phyloP scores from a whole-genome alignment of 2,113 vertebrate genomes.

The Taurulus bubalis region DNA sequence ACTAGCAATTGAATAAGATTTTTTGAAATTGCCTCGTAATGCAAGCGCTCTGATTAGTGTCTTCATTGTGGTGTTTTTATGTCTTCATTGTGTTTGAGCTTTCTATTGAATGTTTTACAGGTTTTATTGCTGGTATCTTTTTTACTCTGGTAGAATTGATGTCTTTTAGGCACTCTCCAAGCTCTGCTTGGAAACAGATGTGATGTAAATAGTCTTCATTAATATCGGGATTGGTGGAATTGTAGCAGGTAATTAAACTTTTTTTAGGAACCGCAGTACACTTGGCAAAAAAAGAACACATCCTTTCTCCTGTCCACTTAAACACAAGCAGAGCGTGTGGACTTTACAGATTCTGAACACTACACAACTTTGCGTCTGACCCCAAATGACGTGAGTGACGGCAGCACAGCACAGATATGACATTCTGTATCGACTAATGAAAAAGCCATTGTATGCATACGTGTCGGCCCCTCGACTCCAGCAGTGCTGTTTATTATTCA shows the following conservation, averaged over 20 bases:
- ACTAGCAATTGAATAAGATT: slow-evolving; percentile 16
- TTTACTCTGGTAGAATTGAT: not conserved
- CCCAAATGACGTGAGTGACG: not conserved
- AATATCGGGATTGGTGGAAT: not conserved
- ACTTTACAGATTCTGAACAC: not conserved
- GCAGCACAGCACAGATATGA: slow-evolving; percentile 6
- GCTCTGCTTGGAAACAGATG: slow-evolving; percentile 1
- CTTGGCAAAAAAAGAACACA: not conserved
- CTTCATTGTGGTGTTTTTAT: slow-evolving; percentile 5
- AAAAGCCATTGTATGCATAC: slow-evolving; percentile 29
- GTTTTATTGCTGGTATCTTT: slow-evolving; percentile 9
- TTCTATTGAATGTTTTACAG: not conserved
- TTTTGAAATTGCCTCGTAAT: slow-evolving; percentile 1
- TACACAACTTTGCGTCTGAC: slow-evolving; percentile 9
- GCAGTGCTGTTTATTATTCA: slow-evolving; percentile 69
- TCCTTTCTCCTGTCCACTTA: not conserved
- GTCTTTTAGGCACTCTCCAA: not conserved
- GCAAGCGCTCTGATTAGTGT: not conserved
- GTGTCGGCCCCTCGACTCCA: slow-evolving; percentile 41
- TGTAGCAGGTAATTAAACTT: not conserved
- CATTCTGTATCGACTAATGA: slow-evolving; percentile 36
- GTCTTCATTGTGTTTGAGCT: not conserved
- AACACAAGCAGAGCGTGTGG: not conserved
- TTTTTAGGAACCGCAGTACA: not conserved
- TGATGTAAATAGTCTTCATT: not conserved